Conservation (phyloP, 1,140 invertebrate genomes). For the Leptinotarsa lineolata region DNA sequence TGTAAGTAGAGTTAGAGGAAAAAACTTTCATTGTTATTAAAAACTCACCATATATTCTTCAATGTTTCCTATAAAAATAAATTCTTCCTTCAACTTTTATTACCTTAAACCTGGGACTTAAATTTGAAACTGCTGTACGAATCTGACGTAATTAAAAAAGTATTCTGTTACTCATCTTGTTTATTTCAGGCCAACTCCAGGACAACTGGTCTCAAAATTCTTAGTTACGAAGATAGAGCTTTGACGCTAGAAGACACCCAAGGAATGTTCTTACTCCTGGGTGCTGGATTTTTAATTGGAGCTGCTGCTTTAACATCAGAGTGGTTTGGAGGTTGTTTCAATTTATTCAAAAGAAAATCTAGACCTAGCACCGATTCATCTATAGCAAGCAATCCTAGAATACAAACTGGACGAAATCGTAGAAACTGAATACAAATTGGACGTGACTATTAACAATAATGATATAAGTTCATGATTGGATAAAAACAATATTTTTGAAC, state of each 20-base stretch:
- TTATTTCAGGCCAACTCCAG: slow-evolving; percentile 46
- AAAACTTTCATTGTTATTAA: no score
- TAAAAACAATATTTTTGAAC: background rate
- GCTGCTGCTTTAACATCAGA: slow-evolving; percentile 62
- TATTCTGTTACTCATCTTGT: background rate
- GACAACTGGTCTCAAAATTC: slow-evolving; percentile 38
- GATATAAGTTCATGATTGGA: background rate
- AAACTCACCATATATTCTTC: no score
- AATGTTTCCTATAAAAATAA: no score
- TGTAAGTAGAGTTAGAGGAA: no score
- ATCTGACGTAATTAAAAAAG: no score
- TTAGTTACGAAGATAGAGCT: slow-evolving; percentile 66
- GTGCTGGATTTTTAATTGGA: slow-evolving; percentile 67
- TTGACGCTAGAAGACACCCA: slow-evolving; percentile 74
- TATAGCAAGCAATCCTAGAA: slow-evolving; percentile 46
- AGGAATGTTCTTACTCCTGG: slow-evolving; percentile 77
- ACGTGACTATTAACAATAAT: background rate
- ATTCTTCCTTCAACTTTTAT: no score
- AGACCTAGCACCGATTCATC: slow-evolving; percentile 26
- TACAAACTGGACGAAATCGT: slow-evolving; percentile 35
- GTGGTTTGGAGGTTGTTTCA: slow-evolving; percentile 68
- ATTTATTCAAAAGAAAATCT: slow-evolving; percentile 56
- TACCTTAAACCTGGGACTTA: no score
- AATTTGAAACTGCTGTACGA: no score
- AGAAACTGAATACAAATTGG: background rate